phyloP scores from a whole-genome alignment of 2,113 vertebrate species.

The Corythoichthys intestinalis region DNA sequence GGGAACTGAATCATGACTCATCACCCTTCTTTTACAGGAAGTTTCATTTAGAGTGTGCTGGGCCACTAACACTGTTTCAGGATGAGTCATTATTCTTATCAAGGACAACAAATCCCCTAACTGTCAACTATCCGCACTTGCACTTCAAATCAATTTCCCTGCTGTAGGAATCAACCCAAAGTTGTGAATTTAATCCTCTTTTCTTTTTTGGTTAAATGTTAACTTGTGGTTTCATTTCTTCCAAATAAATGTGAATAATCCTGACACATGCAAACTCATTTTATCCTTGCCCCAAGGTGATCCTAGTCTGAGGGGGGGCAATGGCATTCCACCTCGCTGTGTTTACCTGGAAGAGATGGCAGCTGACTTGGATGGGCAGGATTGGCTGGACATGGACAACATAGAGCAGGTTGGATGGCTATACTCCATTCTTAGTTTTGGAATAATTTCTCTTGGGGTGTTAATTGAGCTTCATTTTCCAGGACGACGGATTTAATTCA shows the following conservation, averaged over 20 bases:
- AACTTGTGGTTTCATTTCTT: background rate
- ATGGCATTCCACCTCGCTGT: constrained; percentile 92
- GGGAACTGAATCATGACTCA: constrained; percentile 52
- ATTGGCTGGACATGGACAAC: constrained; percentile 97
- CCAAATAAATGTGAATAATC: background rate
- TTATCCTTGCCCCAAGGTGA: constrained; percentile 75
- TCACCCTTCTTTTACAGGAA: constrained; percentile 3
- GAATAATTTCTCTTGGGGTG: background rate
- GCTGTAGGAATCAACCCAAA: constrained; percentile 11
- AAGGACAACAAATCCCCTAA: constrained; percentile 21
- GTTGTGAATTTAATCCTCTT: constrained; percentile 2
- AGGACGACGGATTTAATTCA: too few species aligned
- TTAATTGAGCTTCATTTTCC: background rate
- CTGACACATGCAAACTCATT: background rate
- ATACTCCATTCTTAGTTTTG: background rate
- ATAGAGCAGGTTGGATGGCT: constrained; percentile 82
- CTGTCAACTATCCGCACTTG: background rate
- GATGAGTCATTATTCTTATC: constrained; percentile 38
- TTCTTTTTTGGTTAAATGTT: background rate
- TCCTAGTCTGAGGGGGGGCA: constrained; percentile 87
- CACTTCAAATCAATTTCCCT: constrained; percentile 7
- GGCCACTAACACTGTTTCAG: constrained; percentile 9
- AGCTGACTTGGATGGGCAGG: constrained; percentile 89
- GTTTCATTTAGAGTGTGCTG: constrained; percentile 11
- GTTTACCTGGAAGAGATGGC: constrained; percentile 95